Evolutionary conservation across 2,113 vertebrate genomes (phyloP), one percentile per base, ranked within the genome.

Genomic region (Poeciliopsis prolifica): DNA sequence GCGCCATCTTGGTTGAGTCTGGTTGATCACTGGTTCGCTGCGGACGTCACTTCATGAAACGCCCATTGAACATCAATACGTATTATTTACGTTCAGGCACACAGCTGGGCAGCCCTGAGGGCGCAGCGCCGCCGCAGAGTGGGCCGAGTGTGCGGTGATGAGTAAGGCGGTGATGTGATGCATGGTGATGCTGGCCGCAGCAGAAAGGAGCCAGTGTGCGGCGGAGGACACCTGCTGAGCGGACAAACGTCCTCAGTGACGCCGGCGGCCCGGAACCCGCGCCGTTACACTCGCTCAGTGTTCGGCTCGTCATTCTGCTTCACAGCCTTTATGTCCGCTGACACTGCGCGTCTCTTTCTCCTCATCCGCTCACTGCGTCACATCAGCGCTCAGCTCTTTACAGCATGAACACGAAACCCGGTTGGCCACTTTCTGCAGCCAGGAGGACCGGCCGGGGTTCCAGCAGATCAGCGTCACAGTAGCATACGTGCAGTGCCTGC

Each of bases 141-240:
- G 73, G 33, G 68, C 44, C 44, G 73, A 37, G 65, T 64, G 80
- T 68, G 80, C 29, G 15, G 68, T 64, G 78, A 79, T 48, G 44
- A 48, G 44, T 48, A 19, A 48, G 44, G 44, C 44, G 44, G 62
- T 64, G 80, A 92, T 85, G 91, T 87, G 86, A 92, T 90, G 88
- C 88, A 89, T 93, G 81, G 75, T 91, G 91, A 94, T 89, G 91
- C 74, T 60, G 72, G 77, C 81, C 68, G 4, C 40, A 85, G 78
- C 77, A 92, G 87, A 94, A 92, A 91, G 89, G 74, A 77, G 13
- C 72, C 89, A 90, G 91, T 93, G 94, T 94, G 63, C 76, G 75
- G 68, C 11, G 40, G 83, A 73, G 69, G 81, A 89, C 93, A 93
- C 91, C 94, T 93, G 94, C 89, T 75, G 82, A 63, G 83, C 51